Evolutionary conservation across 2,797 vertebrate genomes (phyloP).

Genomic region (Oreochromis grahami): DNA sequence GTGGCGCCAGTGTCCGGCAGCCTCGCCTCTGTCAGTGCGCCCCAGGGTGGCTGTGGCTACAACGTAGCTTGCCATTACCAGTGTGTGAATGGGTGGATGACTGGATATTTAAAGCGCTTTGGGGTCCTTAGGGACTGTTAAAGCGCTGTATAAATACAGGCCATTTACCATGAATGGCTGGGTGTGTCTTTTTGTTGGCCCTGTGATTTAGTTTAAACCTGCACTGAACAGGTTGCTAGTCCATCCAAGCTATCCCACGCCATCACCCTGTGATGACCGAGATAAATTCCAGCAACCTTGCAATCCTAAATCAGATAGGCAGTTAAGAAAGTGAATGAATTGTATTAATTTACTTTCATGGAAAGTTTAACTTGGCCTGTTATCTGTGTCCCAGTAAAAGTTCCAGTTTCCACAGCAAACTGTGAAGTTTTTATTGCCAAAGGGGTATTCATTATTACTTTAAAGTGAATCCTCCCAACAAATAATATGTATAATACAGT

Average conservation of each 20-base stretch:
- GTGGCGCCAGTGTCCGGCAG: too few relatives aligned
- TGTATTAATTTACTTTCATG: neutral
- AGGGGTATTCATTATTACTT: neutral
- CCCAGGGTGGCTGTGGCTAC: too few relatives aligned
- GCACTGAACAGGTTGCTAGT: neutral
- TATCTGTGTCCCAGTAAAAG: neutral
- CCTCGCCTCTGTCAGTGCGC: too few relatives aligned
- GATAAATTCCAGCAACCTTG: neutral
- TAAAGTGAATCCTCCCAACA: neutral
- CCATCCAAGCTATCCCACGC: neutral
- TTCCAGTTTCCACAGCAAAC: neutral
- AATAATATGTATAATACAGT: neutral
- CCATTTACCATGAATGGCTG: neutral
- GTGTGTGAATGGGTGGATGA: too few relatives aligned
- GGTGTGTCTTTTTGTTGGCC: neutral
- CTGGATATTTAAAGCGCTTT: too few relatives aligned
- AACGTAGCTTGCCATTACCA: too few relatives aligned
- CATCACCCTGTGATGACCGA: neutral
- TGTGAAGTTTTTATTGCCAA: neutral
- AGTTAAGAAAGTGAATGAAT: neutral
- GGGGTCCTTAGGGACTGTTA: too few relatives aligned
- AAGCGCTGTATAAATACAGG: too few relatives aligned
- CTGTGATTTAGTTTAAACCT: neutral
- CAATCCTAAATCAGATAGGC: neutral
- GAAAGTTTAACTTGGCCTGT: neutral